Conservation (phyloP, 1,140 invertebrate species). For the Triops longicaudatus region DNA sequence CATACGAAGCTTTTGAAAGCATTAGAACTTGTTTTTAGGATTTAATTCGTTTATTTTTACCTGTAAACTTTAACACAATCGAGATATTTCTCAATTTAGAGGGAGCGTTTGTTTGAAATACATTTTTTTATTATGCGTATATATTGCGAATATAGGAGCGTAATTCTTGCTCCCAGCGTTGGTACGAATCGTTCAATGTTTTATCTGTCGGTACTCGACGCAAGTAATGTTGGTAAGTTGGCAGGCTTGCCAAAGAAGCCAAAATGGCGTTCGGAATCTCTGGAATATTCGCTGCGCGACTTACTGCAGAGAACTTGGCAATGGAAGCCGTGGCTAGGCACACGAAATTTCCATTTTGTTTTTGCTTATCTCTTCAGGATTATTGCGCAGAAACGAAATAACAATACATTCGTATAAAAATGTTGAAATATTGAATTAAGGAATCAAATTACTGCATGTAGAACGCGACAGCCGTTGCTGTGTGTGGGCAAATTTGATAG, state of each 20-base stretch:
- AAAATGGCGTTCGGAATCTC: not conserved
- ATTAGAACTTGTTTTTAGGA: not conserved
- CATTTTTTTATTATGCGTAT: not conserved
- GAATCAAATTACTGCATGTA: conserved; percentile 28
- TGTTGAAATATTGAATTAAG: not conserved
- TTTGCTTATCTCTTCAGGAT: not conserved
- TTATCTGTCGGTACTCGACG: not conserved
- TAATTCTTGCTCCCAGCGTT: not conserved
- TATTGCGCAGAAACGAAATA: conserved; percentile 8
- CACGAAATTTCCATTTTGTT: conserved; percentile 28
- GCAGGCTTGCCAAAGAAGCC: not conserved
- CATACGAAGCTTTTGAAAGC: not conserved
- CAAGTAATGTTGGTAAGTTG: not conserved
- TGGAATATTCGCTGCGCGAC: conserved; percentile 36
- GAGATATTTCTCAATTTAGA: no score
- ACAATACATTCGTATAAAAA: not conserved
- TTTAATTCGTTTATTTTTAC: not conserved
- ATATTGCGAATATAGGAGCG: not conserved
- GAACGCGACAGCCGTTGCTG: conserved; percentile 42
- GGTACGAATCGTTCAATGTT: not conserved
- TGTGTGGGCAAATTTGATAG: conserved; percentile 45
- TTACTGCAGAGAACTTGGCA: conserved; percentile 42
- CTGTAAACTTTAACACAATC: no score
- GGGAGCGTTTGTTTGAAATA: not conserved
- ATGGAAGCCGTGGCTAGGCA: conserved; percentile 44